Evolutionary conservation across 2,888 invertebrate species (phyloP).

Genomic region (Idaea aversata): DNA sequence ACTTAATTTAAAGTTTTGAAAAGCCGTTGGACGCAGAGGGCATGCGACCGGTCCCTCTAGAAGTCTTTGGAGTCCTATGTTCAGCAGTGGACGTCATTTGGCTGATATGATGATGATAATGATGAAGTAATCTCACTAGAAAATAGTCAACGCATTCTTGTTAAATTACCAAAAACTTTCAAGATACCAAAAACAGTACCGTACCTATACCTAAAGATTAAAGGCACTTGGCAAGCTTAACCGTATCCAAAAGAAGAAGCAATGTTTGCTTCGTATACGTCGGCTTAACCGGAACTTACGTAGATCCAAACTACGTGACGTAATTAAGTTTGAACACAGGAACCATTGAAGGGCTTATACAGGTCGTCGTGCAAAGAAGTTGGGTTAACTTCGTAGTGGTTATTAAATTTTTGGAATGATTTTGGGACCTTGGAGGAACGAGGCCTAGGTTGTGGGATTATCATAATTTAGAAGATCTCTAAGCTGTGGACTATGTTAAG

Average conservation of each 20-base stretch:
- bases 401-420: background rate
- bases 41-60: no score
- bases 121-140: no score
- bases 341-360: slow-evolving; percentile 37
- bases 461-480: background rate
- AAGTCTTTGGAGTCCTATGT: no score
- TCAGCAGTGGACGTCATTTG: no score
- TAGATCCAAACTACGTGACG: slow-evolving; percentile 54
- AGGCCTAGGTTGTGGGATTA: slow-evolving; percentile 5
- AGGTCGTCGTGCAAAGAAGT: slow-evolving; percentile 20
- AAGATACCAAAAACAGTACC: background rate
- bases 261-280: slow-evolving; percentile 37
- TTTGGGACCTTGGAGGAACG: slow-evolving; percentile 17
- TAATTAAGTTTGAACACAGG: slow-evolving; percentile 46
- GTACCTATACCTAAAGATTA: slow-evolving; percentile 19
- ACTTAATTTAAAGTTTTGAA: no score
- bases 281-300: slow-evolving; percentile 55
- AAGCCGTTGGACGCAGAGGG: no score
- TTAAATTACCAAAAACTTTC: slow-evolving; percentile 1
- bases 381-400: slow-evolving; percentile 2
- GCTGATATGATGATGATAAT: no score
- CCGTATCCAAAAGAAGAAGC: slow-evolving; percentile 28
- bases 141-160: slow-evolving; percentile 7
- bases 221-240: slow-evolving; percentile 30
- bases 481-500: background rate